Base-by-base conservation (phyloP, 2,797 vertebrate species). In the Podarcis lilfordi region DNA sequence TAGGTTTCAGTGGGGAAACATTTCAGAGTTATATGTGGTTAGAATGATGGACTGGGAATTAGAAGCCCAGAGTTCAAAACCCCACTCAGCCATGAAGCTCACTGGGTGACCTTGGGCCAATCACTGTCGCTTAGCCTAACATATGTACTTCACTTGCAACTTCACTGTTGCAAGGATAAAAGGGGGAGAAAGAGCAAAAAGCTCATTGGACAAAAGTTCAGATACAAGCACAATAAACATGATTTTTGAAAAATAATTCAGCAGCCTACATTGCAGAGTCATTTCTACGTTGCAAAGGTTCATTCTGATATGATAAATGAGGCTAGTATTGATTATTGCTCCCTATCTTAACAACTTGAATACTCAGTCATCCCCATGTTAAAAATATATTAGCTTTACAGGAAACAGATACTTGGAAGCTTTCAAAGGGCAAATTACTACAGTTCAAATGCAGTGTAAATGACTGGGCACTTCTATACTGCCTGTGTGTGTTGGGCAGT, bases 351-450 rank as follows among this genome's bases (percentile, higher is more conserved):
- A 92, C 10, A 84, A 89, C 43, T 91, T 84, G 71, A 87, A 35
- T 88, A 88, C 21, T 93, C 84, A 81, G 45, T 95, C 72, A 91
- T 59, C 69, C 64, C 88, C 27, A 90, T 84, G 68, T 92, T 92
- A 93, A 87, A 91, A 89, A 91, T 90, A 37, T 90, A 83, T 94
- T 90, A 94, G 19, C 15, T 35, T 93, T 89, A 91, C 0, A 68
- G 82, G 35, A 19, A 64, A 91, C 90, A 91, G 29, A 32, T 92
- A 88, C 3, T 4, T 88, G 35, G 90, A 94, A 76, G 87, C 72
- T 95, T 95, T 93, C 83, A 92, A 92, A 93, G 61, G 50, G 27
- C 84, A 86, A 89, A 93, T 89, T 85, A 91, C 82, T 86, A 89
- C 91, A 95, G 92, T 89, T 86, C 88, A 90, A 89, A 90, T 82